Base-by-base conservation (phyloP, 2,797 vertebrate species). In the Anguilla megastoma region DNA sequence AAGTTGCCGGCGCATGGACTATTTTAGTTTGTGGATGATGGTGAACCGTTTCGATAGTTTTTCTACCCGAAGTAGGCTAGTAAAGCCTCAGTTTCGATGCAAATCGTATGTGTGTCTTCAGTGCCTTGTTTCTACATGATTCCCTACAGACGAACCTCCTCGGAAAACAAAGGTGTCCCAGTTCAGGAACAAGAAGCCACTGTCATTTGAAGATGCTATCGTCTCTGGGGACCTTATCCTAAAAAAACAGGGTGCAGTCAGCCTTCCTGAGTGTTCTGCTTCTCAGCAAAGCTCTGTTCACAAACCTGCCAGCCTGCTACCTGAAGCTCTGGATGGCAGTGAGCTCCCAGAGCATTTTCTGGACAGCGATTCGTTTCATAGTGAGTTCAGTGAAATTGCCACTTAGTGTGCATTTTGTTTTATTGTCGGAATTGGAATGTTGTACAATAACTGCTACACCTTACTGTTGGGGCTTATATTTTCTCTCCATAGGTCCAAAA, bases 401-500 rank as follows among this genome's bases (percentile, higher is more conserved):
- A 9, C 48, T 21, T 7, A 69, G 71, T 33, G 14, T 54, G 6
- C 27, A 30, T 85, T 58, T 41, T 1, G 8, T 79, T 45, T 18
- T 41, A 21, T 27, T 50, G 80, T 27, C 2, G 24, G 36, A 16
- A 21, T 45, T 36, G 45, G 33, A 79, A 33, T 79, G 52, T 21
- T 30, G 12, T 16, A 12, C 21, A 2, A 85, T 33, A 58, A 60
- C 9, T n/a, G n/a, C n/a, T 45, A 12, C 30, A 41, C 48, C 10
- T 21, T 50, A 0, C 52, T 27, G 52, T 56, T 8, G 21, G 79
- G 45, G 21, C 45, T n/a, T 33, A n/a, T 52, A 5, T 14, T 71
- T 36, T 66, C 30, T 30, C 12, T 86, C 56, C 56, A 10, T 88
- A 99, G 98, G 96, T 50, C 97, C 97, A 0, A 94, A 91, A 76